Base-by-base conservation (phyloP, 2,113 vertebrate species). In the Actenoides lindsayi region DNA sequence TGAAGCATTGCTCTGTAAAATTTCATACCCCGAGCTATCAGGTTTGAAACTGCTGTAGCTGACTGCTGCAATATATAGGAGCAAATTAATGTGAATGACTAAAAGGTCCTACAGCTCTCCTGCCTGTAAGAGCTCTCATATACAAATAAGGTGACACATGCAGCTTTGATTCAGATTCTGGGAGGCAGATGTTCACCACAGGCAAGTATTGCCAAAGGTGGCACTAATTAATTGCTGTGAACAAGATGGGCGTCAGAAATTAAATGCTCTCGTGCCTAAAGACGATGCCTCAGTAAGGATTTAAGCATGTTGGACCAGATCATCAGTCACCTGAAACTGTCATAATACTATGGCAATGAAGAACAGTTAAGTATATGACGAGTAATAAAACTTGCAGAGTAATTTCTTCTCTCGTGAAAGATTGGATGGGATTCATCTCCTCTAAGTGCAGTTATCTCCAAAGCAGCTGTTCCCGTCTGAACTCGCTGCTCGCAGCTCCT, bases 171-270 rank as follows among this genome's bases (percentile, higher is more conserved):
- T 94, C 80, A 50, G 44, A 46, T 67, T 73, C 74, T 74, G 80
- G 41, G 63, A 82, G 90, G 54, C 48, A 94, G 94, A 91, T 91
- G 89, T 85, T 94, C 57, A 37, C 69, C 48, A 21, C 2, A 54
- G 57, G 21, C 11, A 89, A 75, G 39, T 11, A n/a, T 37, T 56
- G 62, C 88, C 71, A 88, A 87, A 92, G 37, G 73, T 84, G 79
- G 33, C 87, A 83, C 39, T 91, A 87, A 93, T 95, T 96, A 95
- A 93, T 93, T 69, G 74, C 65, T 75, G 53, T 30, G 77, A 92
- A 87, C 65, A 57, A 92, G 62, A 69, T 2, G 2, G 53, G 62
- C 4, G 6, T 57, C 63, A 89, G 78, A 71, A 93, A 82, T 78
- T 44, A 84, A 92, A 76, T 12, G 8, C 37, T 84, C 24, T 89